Evolutionary conservation across 2,113 vertebrate species (phyloP), one percentile per base, ranked within the genome.

Genomic region (Eonycteris spelaea): DNA sequence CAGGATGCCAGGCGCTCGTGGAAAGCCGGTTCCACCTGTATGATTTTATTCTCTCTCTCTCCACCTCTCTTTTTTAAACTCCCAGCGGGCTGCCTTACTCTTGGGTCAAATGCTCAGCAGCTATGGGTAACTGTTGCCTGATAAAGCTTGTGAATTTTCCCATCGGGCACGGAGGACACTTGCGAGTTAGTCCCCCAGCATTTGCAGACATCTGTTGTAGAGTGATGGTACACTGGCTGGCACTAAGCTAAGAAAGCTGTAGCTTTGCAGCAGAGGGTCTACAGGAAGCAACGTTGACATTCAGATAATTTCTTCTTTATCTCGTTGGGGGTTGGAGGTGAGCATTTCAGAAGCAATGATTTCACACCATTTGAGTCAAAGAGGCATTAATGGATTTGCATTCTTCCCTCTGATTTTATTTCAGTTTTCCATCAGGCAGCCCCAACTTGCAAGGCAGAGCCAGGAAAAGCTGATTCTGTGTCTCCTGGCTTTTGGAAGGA

Each of bases 401-500:
- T 77, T 84, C 90, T 78, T 79, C 33, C 73, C 6, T 92, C 63
- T 79, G 45, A 57, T 95, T 90, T 91, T 87, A 90, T 86, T 94
- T 92, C 63, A 26, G 35, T 8, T 96, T 98, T 94, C 96, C 86
- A 63, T 48, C 15, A 15, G 73, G 88, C 90, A 75, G 73, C 43
- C 33, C 0, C 89, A 68, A 70, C 40, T 30, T 1, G 33, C 78
- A 73, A 14, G 75, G 84, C 79, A 92, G 90, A 85, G 77, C 13
- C 48, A 90, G 96, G 96, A 95, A 91, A 94, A 55, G 15, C 91
- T 19, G 93, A 89, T 78, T 11, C 83, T 74, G 90, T 30, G 43
- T 95, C 65, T 68, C 21, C 48, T 67, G 79, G 92, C 3, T 71
- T 86, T 90, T 80, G 68, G 85, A 65, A 95, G 61, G 51, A 88